Evolutionary conservation across 1,140 invertebrate species (phyloP).

Genomic region (Dreissena polymorpha): DNA sequence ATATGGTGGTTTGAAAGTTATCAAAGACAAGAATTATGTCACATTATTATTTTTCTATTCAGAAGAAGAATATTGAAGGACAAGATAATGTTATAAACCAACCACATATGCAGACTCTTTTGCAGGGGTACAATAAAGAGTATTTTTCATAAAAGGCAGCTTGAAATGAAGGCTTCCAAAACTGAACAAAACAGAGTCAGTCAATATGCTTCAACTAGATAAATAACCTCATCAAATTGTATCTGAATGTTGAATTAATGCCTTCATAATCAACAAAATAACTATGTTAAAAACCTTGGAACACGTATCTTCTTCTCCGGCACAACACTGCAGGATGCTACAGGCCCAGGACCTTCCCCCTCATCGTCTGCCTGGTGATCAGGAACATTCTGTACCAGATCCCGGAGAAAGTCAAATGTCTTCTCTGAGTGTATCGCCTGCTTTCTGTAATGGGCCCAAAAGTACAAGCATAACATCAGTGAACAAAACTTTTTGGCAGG

Average conservation of each 20-base stretch:
- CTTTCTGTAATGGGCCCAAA: slow-evolving; percentile 83
- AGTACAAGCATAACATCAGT: no score
- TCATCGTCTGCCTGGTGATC: slow-evolving; percentile 84
- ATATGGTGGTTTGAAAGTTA: no score
- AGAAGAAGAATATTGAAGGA: no score
- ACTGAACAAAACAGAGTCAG: no score
- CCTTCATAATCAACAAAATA: neutral
- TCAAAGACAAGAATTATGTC: no score
- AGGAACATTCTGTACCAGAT: slow-evolving; percentile 88
- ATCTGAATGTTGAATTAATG: no score
- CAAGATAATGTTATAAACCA: neutral
- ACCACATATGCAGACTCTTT: neutral
- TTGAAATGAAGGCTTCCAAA: neutral
- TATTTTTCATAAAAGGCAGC: neutral
- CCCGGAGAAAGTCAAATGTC: slow-evolving; percentile 94
- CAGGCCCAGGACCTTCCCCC: slow-evolving; percentile 3
- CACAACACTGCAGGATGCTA: slow-evolving; percentile 8
- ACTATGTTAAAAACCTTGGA: neutral
- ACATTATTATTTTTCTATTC: no score
- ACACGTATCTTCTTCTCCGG: slow-evolving; percentile 39
- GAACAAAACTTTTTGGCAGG: no score
- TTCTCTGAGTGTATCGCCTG: slow-evolving; percentile 94
- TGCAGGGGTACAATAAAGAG: neutral
- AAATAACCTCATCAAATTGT: neutral
- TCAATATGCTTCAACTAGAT: neutral